A percentile compares a stretch with the other conserved stretches of the same genome.
These are phyloP conservation scores for Semotilus atromaculatus DNA, from an alignment of 2,797 vertebrate species.

Conservation along the genomic window DNA sequence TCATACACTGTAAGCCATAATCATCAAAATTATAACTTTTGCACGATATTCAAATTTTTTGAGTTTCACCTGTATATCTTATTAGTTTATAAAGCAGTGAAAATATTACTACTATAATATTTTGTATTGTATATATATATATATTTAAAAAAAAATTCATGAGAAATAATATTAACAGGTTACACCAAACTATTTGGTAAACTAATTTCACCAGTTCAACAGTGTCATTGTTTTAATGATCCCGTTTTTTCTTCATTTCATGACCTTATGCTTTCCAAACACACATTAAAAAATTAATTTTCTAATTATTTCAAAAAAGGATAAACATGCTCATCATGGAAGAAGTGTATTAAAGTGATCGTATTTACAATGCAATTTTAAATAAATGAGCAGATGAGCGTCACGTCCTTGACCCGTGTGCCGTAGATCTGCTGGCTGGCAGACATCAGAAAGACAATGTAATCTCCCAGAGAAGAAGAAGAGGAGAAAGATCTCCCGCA, in stretches of 20 bases:
- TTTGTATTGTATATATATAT: not conserved
- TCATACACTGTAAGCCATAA: no score
- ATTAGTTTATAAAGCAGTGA: not conserved
- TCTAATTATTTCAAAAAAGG: not conserved
- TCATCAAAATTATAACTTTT: no score
- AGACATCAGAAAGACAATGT: slow-evolving; percentile 58
- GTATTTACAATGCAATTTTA: not conserved
- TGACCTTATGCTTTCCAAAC: not conserved
- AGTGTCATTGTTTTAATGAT: not conserved
- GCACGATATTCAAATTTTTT: no score
- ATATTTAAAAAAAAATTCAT: no score
- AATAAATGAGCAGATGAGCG: not conserved
- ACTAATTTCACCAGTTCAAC: no score
- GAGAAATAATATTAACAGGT: not conserved
- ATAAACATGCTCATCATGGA: not conserved
- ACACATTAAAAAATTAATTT: not conserved
- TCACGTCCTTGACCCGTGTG: not conserved
- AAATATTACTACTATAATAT: not conserved
- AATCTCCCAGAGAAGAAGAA: slow-evolving; percentile 56
- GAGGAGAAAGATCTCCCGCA: slow-evolving; percentile 67
- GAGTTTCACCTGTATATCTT: no score
- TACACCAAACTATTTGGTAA: no score
- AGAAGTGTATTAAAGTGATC: not conserved
- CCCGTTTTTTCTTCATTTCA: not conserved
- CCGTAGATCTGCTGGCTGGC: slow-evolving; percentile 54